These are phyloP conservation scores for Chromoteleia sp. DNA, from an alignment of 2,888 invertebrate species.

Conservation along the genomic window DNA sequence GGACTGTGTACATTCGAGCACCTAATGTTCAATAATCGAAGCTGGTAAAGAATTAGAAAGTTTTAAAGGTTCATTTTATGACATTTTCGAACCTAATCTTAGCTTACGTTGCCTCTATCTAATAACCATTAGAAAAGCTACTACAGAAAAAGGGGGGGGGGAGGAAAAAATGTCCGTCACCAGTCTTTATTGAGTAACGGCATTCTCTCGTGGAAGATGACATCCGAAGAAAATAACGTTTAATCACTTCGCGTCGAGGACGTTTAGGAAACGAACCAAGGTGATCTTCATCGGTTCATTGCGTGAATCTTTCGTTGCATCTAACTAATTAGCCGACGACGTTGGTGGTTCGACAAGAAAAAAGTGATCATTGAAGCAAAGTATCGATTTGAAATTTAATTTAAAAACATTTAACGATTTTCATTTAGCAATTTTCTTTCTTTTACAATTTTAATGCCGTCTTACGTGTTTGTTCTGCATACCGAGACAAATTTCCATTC, in stretches of 20 bases:
- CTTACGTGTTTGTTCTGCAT: too few species aligned
- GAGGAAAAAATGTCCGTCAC: constrained; percentile 1
- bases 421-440: too few species aligned
- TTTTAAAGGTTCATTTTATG: not conserved
- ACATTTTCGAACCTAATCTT: constrained; percentile 6
- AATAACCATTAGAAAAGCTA: constrained; percentile 34
- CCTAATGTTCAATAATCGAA: constrained; percentile 1
- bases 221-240: constrained; percentile 40
- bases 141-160: constrained; percentile 10
- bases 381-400: not conserved
- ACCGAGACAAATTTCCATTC: too few species aligned
- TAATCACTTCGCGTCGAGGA: constrained; percentile 45
- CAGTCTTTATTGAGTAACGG: constrained; percentile 17
- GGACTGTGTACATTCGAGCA: not conserved
- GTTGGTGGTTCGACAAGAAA: constrained; percentile 6
- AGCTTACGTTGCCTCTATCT: not conserved
- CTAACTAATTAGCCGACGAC: constrained; percentile 22
- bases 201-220: constrained; percentile 34
- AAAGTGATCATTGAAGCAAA: not conserved
- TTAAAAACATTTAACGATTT: not conserved
- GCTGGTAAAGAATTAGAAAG: constrained; percentile 38
- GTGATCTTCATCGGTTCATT: constrained; percentile 45
- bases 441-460: too few species aligned
- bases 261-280: constrained; percentile 33
- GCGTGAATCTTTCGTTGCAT: constrained; percentile 21